Evolutionary conservation across 1,140 invertebrate genomes (phyloP), one percentile per base, ranked within the genome.

Genomic region (Portunus trituberculatus): DNA sequence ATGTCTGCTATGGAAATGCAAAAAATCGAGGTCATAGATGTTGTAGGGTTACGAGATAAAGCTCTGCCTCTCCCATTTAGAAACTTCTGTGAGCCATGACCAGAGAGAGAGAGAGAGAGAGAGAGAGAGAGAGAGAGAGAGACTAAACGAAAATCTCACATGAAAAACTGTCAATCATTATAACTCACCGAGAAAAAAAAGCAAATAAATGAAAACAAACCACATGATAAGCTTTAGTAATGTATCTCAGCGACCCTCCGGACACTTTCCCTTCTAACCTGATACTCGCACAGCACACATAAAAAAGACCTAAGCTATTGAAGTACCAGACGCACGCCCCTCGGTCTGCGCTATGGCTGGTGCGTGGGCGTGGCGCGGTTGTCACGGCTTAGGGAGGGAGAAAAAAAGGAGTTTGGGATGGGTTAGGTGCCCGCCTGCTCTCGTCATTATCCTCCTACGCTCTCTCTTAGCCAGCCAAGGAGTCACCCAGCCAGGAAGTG

Each of bases 361-460:
- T 25, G 32, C 10, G 93, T 82, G 93, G 87, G 93, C 14, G 67
- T 39, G 88, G 31, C 20, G 76, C 59, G 25, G 52, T 32, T 32
- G 76, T 88, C 59, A 12, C 46, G 32, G 39, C 28, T 45, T 14
- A 91, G 82, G 76, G 90, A 94, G 76, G 20, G n/a, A 86, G 20
- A 45, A 91, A 76, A 76, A 76, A 76, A 76, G 8, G 20, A n/a
- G 8, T 0, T 20, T 25, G 20, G 52, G 52, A 25, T 20, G 45
- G 20, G 67, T 32, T 88, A 82, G 25, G 52, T 14, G 31, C 32
- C 31, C 67, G 92, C 59, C 94, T 95, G 94, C 91, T 29, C 83
- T 67, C 92, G 94, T 95, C 94, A 93, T 95, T 91, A 95, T 89
- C 59, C 89, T 89, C 93, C 93, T 88, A 94, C 93, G 29, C 59